These are phyloP conservation scores for Pampus argenteus DNA, from an alignment of 2,797 vertebrate species.

Conservation along the genomic window DNA sequence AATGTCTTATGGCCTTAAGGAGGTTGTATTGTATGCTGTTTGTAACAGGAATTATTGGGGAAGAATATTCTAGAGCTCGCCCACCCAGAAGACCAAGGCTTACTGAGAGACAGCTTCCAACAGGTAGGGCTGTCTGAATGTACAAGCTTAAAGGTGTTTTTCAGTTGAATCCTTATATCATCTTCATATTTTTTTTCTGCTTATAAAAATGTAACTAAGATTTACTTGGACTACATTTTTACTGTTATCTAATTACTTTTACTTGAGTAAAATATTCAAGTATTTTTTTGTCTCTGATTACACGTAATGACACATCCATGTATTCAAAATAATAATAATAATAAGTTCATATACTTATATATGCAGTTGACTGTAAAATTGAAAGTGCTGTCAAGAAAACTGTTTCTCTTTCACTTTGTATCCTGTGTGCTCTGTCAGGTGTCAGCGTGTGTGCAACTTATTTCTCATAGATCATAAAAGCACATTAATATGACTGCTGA, in stretches of 20 bases:
- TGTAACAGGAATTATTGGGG: conserved; percentile 92
- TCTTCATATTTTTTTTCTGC: too few species aligned
- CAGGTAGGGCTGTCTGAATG: conserved; percentile 85
- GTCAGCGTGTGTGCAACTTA: background rate
- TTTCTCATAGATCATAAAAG: background rate
- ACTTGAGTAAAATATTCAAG: too few species aligned
- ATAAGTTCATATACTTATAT: too few species aligned
- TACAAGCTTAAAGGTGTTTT: too few species aligned
- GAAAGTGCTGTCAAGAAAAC: too few species aligned
- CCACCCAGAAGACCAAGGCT: conserved; percentile 94
- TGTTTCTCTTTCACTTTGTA: background rate
- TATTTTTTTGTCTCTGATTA: too few species aligned
- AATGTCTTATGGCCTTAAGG: background rate
- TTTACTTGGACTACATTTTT: too few species aligned
- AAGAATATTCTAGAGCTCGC: conserved; percentile 94
- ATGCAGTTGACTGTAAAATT: too few species aligned
- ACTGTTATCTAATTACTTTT: too few species aligned
- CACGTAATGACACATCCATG: too few species aligned
- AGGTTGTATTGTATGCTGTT: conserved; percentile 20
- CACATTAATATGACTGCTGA: conserved; percentile 35
- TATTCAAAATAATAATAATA: background rate
- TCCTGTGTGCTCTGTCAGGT: background rate
- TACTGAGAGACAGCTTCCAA: conserved; percentile 95
- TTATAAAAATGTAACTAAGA: too few species aligned
- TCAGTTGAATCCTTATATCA: too few species aligned